Percentiles rank a stretch among this genome's conserved stretches.
phyloP scores from a whole-genome alignment of 1,140 invertebrate species.

The Heliconius hermathena region DNA sequence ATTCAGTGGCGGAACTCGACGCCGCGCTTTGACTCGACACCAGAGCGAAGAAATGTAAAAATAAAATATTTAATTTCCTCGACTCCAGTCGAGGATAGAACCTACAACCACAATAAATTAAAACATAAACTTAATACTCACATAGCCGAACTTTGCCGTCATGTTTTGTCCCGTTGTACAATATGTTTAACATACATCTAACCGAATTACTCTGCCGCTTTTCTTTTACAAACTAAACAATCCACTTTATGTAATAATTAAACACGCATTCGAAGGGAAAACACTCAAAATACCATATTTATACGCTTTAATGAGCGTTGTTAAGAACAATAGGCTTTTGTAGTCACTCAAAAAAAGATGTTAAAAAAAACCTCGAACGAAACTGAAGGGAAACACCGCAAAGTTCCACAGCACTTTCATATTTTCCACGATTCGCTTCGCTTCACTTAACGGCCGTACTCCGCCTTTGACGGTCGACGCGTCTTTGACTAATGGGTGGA shows the following conservation, averaged over 20 bases:
- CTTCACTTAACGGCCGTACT: conserved; percentile 57
- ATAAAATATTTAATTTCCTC: too few species aligned
- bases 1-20: too few species aligned
- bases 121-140: conserved; percentile 58
- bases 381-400: conserved; percentile 65
- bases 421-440: conserved; percentile 67
- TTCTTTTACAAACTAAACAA: conserved; percentile 75
- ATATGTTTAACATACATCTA: conserved; percentile 80
- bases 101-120: conserved; percentile 15
- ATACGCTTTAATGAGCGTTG: conserved; percentile 58
- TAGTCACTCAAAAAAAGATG: conserved; percentile 71
- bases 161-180: conserved; percentile 82
- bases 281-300: conserved; percentile 76
- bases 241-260: conserved; percentile 78
- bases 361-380: conserved; percentile 60
- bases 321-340: conserved; percentile 74
- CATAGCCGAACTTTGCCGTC: conserved; percentile 83
- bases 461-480: conserved; percentile 52
- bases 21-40: too few species aligned
- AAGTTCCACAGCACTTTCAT: conserved; percentile 75
- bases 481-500: conserved; percentile 51
- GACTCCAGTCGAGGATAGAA: too few species aligned
- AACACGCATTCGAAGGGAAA: conserved; percentile 73
- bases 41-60: too few species aligned
- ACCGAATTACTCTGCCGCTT: conserved; percentile 73